Conservation (phyloP, 2,113 vertebrate genomes). For the Protobothrops mucrosquamatus region DNA sequence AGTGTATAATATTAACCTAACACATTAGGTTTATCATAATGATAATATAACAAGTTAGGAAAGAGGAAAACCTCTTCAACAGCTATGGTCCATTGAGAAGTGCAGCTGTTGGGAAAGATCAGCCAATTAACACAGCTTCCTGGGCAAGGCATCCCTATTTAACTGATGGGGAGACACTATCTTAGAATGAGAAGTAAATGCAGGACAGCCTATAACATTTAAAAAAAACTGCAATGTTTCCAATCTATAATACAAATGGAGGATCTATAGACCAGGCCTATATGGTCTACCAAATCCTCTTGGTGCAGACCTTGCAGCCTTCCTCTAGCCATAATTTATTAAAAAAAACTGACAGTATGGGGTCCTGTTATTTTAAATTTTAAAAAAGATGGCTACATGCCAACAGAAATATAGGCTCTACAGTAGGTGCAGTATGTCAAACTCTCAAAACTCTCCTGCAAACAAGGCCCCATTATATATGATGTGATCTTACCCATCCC, state of each 20-base stretch:
- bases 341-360: not conserved
- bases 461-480: not conserved
- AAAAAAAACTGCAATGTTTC: not conserved
- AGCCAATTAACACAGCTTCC: not conserved
- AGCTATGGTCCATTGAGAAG: not conserved
- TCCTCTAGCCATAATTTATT: not conserved
- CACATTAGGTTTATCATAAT: not conserved
- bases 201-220: not conserved
- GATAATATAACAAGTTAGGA: not conserved
- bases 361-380: not conserved
- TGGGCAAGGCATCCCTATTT: not conserved
- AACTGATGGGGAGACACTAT: not conserved
- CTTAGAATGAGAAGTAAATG: not conserved
- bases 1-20: not conserved
- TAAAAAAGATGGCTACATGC: not conserved
- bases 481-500: not conserved
- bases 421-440: not conserved
- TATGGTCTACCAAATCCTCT: not conserved
- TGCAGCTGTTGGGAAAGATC: not conserved
- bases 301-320: not conserved
- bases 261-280: not conserved
- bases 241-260: not conserved
- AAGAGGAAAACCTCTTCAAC: not conserved
- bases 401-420: not conserved
- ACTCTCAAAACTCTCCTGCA: not conserved